Conservation (phyloP, 2,888 invertebrate genomes). For the Tetragonisca angustula region DNA sequence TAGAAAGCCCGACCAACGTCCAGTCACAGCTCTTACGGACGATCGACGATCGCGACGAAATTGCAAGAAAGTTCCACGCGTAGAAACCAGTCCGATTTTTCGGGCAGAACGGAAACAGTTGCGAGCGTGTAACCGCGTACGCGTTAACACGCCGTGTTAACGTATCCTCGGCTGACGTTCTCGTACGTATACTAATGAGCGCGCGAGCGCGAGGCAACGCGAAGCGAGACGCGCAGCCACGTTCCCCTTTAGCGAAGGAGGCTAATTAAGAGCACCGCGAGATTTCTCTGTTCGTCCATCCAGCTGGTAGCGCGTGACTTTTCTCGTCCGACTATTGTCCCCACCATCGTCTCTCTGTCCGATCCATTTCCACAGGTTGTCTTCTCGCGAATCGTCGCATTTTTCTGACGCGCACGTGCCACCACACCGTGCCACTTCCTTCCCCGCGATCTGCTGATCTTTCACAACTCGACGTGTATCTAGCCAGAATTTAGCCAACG, state of each 20-base stretch:
- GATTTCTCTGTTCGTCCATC: conserved; percentile 55
- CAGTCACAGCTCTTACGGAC: neutral
- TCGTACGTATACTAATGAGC: conserved; percentile 63
- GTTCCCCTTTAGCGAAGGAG: conserved; percentile 64
- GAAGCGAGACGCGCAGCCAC: conserved; percentile 63
- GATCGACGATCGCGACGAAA: neutral
- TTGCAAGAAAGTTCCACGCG: neutral
- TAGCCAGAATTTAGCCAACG: neutral
- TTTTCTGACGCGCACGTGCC: neutral
- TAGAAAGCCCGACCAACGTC: neutral
- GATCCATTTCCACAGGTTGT: neutral
- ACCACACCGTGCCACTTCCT: too few species aligned
- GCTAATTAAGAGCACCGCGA: conserved; percentile 70
- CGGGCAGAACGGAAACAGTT: neutral
- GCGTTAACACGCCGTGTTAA: conserved; percentile 57
- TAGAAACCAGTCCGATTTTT: neutral
- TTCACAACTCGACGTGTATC: neutral
- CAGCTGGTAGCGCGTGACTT: conserved; percentile 44
- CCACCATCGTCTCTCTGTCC: neutral
- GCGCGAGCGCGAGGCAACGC: conserved; percentile 48
- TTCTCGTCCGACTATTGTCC: conserved; percentile 35
- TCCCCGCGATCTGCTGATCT: neutral
- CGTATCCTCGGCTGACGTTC: conserved; percentile 58
- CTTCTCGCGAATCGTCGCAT: neutral
- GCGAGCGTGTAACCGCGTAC: conserved; percentile 26